Base-by-base conservation (phyloP, 2,888 invertebrate genomes). In the Rhodophaea formosa region DNA sequence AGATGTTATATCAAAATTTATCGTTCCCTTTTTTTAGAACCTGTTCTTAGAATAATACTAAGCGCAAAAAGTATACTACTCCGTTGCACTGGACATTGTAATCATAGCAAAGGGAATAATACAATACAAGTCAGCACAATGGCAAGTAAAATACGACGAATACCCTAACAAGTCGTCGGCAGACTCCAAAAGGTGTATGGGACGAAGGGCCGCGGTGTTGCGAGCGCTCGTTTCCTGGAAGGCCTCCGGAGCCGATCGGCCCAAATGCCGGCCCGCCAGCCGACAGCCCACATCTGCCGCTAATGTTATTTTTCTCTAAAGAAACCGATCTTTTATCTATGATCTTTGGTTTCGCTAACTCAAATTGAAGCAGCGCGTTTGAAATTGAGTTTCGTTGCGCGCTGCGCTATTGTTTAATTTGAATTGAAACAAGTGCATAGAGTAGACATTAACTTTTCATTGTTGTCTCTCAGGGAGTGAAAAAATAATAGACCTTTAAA, bases 171-270 rank as follows among this genome's bases (percentile, higher is more conserved):
- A 77, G 77, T 75, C 73, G 86, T 81, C 89, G 88, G 89, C 82
- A 67, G 77, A 80, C 73, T 84, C 82, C 85, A 89, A 86, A 82
- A 79, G 72, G 73, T 80, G 77, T 69, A 68, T 64, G 68, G 71
- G 69, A 62, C 67, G 62, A 66, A 62, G 67, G 62, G 67, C 61
- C 69, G 69, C 67, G 49, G 16, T 35, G 47, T 49, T 51, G 69
- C 71, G 70, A 72, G 75, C 72, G 73, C 74, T 75, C 77, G 70
- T 72, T 90, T 91, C 90, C 84, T 77, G 86, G 90, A 91, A 91
- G 90, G 89, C 74, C 79, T 72, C 66, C 71, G 72, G 77, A 79
- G 75, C 81, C 80, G 79, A 77, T 77, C 82, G 78, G 73, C 77
- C 78, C 79, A 72, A 79, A 77, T 77, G 73, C 79, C 75, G 72